Evolutionary conservation across 2,797 vertebrate genomes (phyloP), one percentile per base, ranked within the genome.

Genomic region (Prionace glauca): DNA sequence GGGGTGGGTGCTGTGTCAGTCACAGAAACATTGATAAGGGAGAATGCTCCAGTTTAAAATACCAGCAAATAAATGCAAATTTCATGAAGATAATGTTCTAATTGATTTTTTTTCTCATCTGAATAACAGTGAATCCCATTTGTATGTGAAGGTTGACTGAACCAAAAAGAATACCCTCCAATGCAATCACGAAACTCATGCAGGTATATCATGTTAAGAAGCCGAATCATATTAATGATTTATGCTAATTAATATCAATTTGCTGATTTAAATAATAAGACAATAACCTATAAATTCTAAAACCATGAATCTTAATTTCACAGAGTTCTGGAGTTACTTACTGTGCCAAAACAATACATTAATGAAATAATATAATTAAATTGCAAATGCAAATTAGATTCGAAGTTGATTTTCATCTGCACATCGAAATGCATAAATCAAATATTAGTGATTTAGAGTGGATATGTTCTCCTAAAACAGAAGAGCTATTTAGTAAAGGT

Each of bases 191-290:
- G 24, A 56, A 88, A 88, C 12, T 50, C 50, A 88, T 14, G 50
- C 86, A 88, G 45, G 86, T 88, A 29, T 88, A 88, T 56, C 86
- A 88, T 56, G 24, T 12, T 12, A 88, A 88, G 36, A 88, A 60
- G 26, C 86, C 60, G 50, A 88, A 88, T 88, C 50, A 56, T 32
- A 92, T 36, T 62, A 67, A 67, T 67, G 32, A 36, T 41, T 0
- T 92, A 92, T 92, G 90, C 62, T 67, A 92, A 67, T 88, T 92
- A 36, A 3, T 67, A 92, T 67, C 45, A 92, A 92, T 92, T 92
- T 92, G 62, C 90, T 92, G n/a, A 90, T 62, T 90, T 67, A 65
- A 67, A 92, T 90, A 90, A 62, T 45, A 88, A 65, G 26, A 36
- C 16, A 62, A 65, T 67, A 22, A 62, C 62, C 56, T 67, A 92